Base-by-base conservation (phyloP, 2,888 invertebrate genomes). In the Muschampia staudingeri region DNA sequence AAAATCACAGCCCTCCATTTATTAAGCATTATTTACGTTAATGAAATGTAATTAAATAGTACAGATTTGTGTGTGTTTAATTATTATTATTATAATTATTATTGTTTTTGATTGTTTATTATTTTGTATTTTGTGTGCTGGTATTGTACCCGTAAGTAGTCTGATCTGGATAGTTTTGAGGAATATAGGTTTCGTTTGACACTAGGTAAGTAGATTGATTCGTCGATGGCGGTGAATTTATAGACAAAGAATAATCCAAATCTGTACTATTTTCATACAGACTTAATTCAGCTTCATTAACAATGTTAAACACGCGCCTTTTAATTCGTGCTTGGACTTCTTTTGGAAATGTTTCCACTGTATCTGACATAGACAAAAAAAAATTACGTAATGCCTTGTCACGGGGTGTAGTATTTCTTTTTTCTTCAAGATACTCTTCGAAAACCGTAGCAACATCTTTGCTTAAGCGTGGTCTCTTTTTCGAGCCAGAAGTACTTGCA, bases 31-130 rank as follows among this genome's bases (percentile, higher is more conserved):
- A 11, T 56, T 56, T 19, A 56, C 56, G 56, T 52, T 52, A 25
- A 25, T 25, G 25, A 25, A 25, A 52, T 52, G 52, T 52, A 52
- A 52, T 52, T 52, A 52, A 52, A 52, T 52, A 52, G 52, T 52
- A 52, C 52, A 52, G 52, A 52, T 52, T 52, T 52, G 52, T 52
- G 52, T 52, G 52, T 52, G 52, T 52, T 52, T 52, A 52, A 52
- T 52, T 52, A 52, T 52, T 52, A 52, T 52, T 52, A 52, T 52
- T 52, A 52, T 52, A 52, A 52, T 52, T 52, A 52, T 52, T 52
- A 52, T 52, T 52, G 52, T 52, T 52, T 52, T 52, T 52, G 52
- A 52, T 52, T 52, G 52, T 52, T 52, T 52, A 52, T 52, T 52
- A 52, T 52, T 52, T 52, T 52, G 52, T 52, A 52, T 52, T 52